These are phyloP conservation scores for Meloe dianella DNA, from an alignment of 2,888 invertebrate species.

Conservation along the genomic window DNA sequence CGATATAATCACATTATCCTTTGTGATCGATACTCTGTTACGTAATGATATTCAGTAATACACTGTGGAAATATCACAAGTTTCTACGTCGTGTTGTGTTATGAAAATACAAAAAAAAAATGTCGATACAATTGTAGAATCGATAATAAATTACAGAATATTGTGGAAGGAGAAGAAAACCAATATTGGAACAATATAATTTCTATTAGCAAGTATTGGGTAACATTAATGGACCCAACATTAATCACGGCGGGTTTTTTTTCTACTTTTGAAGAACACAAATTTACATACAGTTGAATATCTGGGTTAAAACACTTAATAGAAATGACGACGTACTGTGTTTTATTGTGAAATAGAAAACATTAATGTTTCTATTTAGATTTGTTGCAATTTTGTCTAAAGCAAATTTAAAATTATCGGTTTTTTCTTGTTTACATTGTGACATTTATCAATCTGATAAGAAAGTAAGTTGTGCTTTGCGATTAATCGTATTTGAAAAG, in stretches of 20 bases:
- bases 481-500: neutral
- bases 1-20: neutral
- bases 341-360: neutral
- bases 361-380: neutral
- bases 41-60: neutral
- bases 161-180: neutral
- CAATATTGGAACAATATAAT: neutral
- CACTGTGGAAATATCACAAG: neutral
- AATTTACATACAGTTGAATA: constrained; percentile 5
- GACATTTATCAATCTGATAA: neutral
- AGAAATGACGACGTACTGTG: neutral
- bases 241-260: constrained; percentile 6
- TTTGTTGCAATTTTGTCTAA: neutral
- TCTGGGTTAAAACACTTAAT: constrained; percentile 7
- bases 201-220: neutral
- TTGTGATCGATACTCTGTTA: neutral
- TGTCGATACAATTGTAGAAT: neutral
- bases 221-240: neutral
- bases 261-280: neutral
- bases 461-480: too few species aligned
- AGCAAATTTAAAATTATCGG: neutral
- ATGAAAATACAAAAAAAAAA: neutral
- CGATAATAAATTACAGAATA: neutral
- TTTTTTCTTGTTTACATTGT: neutral
- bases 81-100: neutral